A percentile compares a stretch with the other conserved stretches of the same genome.
phyloP scores from a whole-genome alignment of 2,888 invertebrate species.

The Drosophila cracens region DNA sequence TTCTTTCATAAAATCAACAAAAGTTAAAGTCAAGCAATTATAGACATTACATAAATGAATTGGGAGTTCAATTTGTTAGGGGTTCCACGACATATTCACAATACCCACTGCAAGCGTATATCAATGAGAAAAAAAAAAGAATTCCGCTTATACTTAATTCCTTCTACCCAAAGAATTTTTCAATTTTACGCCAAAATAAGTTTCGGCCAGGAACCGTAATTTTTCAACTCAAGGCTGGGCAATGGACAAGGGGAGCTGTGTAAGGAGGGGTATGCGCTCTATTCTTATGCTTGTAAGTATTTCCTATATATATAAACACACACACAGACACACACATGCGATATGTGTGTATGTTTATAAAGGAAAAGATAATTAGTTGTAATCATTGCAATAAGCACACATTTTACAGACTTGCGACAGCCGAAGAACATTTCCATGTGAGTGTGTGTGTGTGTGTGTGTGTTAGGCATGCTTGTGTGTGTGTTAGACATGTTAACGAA shows the following conservation, averaged over 20 bases:
- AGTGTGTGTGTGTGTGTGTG: constrained; percentile 5
- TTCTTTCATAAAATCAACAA: neutral
- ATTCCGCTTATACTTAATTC: constrained; percentile 72
- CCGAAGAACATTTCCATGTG: neutral
- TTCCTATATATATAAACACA: neutral
- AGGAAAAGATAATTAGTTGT: constrained; percentile 56
- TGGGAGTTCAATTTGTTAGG: no score
- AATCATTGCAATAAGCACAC: constrained; percentile 52
- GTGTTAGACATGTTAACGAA: constrained; percentile 64
- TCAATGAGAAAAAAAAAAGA: constrained; percentile 14
- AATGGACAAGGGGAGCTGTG: neutral
- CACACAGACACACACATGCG: neutral
- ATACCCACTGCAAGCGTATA: neutral
- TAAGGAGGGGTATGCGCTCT: neutral
- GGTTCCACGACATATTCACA: neutral
- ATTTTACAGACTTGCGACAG: constrained; percentile 27
- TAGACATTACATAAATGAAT: neutral
- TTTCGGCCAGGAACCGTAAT: constrained; percentile 80
- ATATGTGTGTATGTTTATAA: neutral
- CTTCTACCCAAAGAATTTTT: constrained; percentile 81
- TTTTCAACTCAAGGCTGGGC: constrained; percentile 60
- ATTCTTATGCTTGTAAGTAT: neutral
- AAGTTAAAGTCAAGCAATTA: neutral
- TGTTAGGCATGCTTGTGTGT: constrained; percentile 25
- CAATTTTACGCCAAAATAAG: constrained; percentile 84